Evolutionary conservation across 2,113 vertebrate genomes (phyloP), one percentile per base, ranked within the genome.

Genomic region (Mastomys coucha): DNA sequence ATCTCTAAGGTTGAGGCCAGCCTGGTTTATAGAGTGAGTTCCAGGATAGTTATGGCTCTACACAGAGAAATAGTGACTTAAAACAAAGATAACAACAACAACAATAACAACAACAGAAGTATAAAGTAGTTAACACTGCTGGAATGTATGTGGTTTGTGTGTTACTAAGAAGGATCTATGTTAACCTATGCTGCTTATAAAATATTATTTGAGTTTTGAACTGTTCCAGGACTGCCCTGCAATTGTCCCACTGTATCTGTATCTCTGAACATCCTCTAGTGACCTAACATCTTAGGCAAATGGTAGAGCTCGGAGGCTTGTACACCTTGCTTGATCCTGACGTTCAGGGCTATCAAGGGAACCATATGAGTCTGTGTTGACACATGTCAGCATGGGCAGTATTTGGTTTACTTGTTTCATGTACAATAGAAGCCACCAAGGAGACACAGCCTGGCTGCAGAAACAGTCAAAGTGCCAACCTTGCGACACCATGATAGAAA

Each of bases 371-470:
- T 39, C 60, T 24, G 82, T 14, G 67, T 12, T 9, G 12, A 58
- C 75, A 88, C 75, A 85, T 69, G 24, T 69, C 26, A 53, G 17
- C 60, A 17, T 72, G n/a, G 82, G 33, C 4, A 73, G 31, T 42
- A n/a, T 45, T 84, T 53, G 36, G 67, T 36, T 69, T 88, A 28
- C 53, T 96, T 88, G 12, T 77, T 89, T 92, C 72, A 77, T 63
- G 14, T 19, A 12, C 20, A 82, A 22, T 82, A 22, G 39, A 96
- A 93, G 84, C 22, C 42, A 26, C 2, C 73, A 72, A 73, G n/a
- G 65, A 89, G 69, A 33, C 39, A 10, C 69, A 19, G n/a, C 5
- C 72, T 33, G 86, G 28, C 13, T 89, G 3, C 91, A 76, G 85
- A 96, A 91, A 67, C 6, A 31, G 49, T 26, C 36, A 14, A 33